Base-by-base conservation (phyloP, 2,797 vertebrate species). In the Hydrolagus colliei region DNA sequence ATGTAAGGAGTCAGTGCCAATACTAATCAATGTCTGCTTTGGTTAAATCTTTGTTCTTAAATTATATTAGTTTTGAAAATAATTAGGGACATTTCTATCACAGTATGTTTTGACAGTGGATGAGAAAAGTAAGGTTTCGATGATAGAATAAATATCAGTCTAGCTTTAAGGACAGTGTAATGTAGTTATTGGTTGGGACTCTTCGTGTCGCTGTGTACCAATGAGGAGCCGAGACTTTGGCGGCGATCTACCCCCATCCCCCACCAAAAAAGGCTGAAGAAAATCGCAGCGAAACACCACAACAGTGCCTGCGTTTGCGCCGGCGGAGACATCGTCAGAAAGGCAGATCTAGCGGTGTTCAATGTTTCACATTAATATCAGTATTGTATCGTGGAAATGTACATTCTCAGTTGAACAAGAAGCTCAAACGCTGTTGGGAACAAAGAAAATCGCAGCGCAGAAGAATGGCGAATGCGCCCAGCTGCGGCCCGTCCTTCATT, bases 141-240 rank as follows among this genome's bases (percentile, higher is more conserved):
- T 52, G 41, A 52, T 52, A 52, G 0, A 52, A 52, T 52, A 52
- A 52, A 52, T 52, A 3, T 0, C 2, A 14, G 14, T 35, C 14
- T 4, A 10, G 78, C 78, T 82, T 82, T 82, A 82, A 82, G 78
- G 67, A 41, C 22, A 18, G 63, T 18, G 41, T 18, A 32, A 2
- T 68, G 78, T 32, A 82, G 22, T 82, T 82, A 65, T 68, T 35
- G 75, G n/a, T 9, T 35, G 67, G 9, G 8, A 61, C 63, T 35
- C 62, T 27, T 68, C 62, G 78, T 41, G 78, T 68, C 63, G 78
- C 78, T 82, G 78, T 68, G 22, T 82, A 68, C 78, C 78, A 82
- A 68, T 82, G 22, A 82, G 27, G 8, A 68, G 8, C 78, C 41
- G 22, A 67, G 62, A 9, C 22, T 1, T 63, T 67, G 0, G 1